Evolutionary conservation across 1,140 invertebrate genomes (phyloP), one percentile per base, ranked within the genome.

Genomic region (Lanistes nyassanus): DNA sequence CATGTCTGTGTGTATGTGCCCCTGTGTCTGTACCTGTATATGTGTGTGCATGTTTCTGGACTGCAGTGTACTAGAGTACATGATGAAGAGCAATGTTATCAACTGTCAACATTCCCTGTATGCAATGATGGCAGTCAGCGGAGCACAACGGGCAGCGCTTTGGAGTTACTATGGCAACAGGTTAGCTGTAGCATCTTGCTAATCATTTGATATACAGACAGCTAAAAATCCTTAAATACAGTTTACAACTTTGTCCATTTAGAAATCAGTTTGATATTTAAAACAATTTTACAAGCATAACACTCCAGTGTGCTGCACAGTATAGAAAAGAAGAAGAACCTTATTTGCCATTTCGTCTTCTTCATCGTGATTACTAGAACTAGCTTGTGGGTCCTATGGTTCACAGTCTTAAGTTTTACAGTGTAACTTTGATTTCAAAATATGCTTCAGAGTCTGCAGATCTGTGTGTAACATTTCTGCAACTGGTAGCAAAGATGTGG

Each of bases 111-210:
- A 96, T 86, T 94, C 94, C 0, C 92, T 95, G 90, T 91, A 92
- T 3, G 95, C 96, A 81, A 89, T 97, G 67, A 93, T 95, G 78
- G 93, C 94, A 55, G 93, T 93, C 58, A 94, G 93, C 37, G 92
- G 94, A 75, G 92, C 94, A 0, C 93, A 96, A 84, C 94, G 95
- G 81, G 93, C 95, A 3, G 94, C 94, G 0, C 89, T 97, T 0
- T 97, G 95, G 95, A 91, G 92, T 21, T 92, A 95, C 71, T 97
- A 96, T 87, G 96, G 96, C 0, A 94, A 95, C 87, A 93, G 92
- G 51, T 94, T 95, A 88, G 68, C 51, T n/a, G 9, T 0, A 79
- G 26, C 68, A 16, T 65, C n/a, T 37, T 66, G 21, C 19, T 39
- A 16, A 29, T 36, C 23, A 23, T 36, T 31, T 34, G 26, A n/a